Conservation (phyloP, 2,797 vertebrate genomes). For the Antennarius maculatus region DNA sequence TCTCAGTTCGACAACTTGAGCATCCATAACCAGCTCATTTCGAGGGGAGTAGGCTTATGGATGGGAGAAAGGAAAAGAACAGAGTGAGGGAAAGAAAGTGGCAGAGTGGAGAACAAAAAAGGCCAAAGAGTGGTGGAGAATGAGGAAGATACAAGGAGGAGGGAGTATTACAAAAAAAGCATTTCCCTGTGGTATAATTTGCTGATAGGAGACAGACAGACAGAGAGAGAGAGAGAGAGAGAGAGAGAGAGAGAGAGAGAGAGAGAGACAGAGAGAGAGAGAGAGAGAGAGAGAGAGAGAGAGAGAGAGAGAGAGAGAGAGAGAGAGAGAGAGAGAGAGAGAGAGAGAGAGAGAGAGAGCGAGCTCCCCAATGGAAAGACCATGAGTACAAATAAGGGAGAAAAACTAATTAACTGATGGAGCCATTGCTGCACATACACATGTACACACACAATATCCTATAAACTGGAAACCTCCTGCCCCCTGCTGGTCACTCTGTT, state of each 20-base stretch:
- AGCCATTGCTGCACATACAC: slow-evolving; percentile 34
- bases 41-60: slow-evolving; percentile 70
- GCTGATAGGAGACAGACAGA: slow-evolving; percentile 66
- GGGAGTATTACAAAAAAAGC: slow-evolving; percentile 40
- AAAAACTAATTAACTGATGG: slow-evolving; percentile 77
- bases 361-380: slow-evolving; percentile 67
- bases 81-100: slow-evolving; percentile 10
- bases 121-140: slow-evolving; percentile 7
- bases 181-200: slow-evolving; percentile 66
- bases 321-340: slow-evolving; percentile 26
- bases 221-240: slow-evolving; percentile 32
- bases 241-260: slow-evolving; percentile 38
- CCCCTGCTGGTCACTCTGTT: slow-evolving; percentile 60
- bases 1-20: slow-evolving; percentile 68
- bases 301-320: slow-evolving; percentile 36
- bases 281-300: slow-evolving; percentile 37
- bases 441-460: not conserved
- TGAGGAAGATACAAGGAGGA: slow-evolving; percentile 5
- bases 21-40: slow-evolving; percentile 74
- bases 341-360: slow-evolving; percentile 41
- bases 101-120: slow-evolving; percentile 13
- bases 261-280: slow-evolving; percentile 17
- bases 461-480: slow-evolving; percentile 56
- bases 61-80: slow-evolving; percentile 28
- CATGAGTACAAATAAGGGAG: slow-evolving; percentile 70